These are phyloP conservation scores for Drosophila limbata DNA, from an alignment of 2,888 invertebrate species.

Conservation along the genomic window DNA sequence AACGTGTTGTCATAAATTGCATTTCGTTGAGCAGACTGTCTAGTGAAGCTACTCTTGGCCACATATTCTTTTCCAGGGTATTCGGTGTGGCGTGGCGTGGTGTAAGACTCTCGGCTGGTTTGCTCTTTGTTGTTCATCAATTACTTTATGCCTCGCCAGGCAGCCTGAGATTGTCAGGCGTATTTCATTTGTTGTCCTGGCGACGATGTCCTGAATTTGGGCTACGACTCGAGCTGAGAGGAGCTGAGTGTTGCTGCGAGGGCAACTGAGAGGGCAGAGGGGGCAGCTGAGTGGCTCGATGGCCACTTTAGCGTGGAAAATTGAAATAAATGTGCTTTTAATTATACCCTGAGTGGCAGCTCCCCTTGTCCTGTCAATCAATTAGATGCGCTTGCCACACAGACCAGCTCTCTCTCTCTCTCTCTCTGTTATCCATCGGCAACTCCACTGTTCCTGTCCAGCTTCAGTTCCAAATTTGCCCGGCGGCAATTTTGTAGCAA, in stretches of 20 bases:
- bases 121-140: slow-evolving; percentile 47
- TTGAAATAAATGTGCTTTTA: slow-evolving; percentile 76
- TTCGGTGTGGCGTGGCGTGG: not conserved
- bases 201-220: slow-evolving; percentile 30
- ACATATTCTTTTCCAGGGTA: slow-evolving; percentile 1
- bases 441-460: slow-evolving; percentile 9
- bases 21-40: not conserved
- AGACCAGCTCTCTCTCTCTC: not conserved
- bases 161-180: slow-evolving; percentile 51
- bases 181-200: slow-evolving; percentile 58
- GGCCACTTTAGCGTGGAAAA: slow-evolving; percentile 70
- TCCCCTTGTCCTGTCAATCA: slow-evolving; percentile 64
- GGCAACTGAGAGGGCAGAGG: not conserved
- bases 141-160: slow-evolving; percentile 46
- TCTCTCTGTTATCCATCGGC: not conserved
- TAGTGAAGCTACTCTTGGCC: not conserved
- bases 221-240: not conserved
- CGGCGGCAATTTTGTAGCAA: slow-evolving; percentile 33
- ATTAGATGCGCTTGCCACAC: slow-evolving; percentile 58
- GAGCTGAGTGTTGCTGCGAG: too few relatives aligned
- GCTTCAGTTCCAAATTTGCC: slow-evolving; percentile 35
- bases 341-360: slow-evolving; percentile 67
- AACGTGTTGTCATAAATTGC: too few relatives aligned
- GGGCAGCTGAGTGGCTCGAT: slow-evolving; percentile 45
- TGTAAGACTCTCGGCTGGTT: not conserved